A percentile compares a stretch with the other conserved stretches of the same genome.
These are phyloP conservation scores for Scotopteryx bipunctaria DNA, from an alignment of 2,888 invertebrate genomes.

Conservation along the genomic window DNA sequence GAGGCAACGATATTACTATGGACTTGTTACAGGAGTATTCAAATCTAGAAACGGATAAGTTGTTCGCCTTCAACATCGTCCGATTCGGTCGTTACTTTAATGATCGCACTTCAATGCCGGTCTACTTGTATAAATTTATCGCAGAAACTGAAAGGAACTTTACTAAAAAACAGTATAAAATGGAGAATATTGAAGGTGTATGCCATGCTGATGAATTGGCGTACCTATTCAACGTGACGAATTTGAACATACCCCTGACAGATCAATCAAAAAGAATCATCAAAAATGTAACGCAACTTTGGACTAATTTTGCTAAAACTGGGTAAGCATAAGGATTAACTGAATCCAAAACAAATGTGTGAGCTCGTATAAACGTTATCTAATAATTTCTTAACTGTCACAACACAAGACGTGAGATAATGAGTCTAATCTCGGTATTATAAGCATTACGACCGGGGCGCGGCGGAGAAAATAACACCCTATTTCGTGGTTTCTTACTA, in stretches of 20 bases:
- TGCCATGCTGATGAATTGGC: conserved; percentile 73
- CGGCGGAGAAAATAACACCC: too few species aligned
- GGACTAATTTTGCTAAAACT: conserved; percentile 67
- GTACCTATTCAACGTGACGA: conserved; percentile 68
- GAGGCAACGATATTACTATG: conserved; percentile 50
- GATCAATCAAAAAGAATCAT: conserved; percentile 58
- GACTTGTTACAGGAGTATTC: conserved; percentile 56
- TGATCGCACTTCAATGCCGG: conserved; percentile 48
- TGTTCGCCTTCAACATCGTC: conserved; percentile 65
- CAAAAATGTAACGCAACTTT: conserved; percentile 57
- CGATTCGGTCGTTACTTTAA: conserved; percentile 63
- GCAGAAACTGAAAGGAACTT: conserved; percentile 71
- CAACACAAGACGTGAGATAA: too few species aligned
- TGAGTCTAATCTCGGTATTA: too few species aligned
- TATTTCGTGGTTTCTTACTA: too few species aligned
- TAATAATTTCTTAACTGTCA: too few species aligned
- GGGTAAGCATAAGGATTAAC: conserved; percentile 67
- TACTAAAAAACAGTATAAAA: conserved; percentile 64
- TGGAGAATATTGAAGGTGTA: conserved; percentile 62
- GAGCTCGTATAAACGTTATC: too few species aligned
- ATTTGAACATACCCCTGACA: conserved; percentile 62
- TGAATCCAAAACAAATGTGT: too few species aligned
- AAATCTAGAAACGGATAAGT: conserved; percentile 61
- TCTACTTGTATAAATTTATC: conserved; percentile 66
- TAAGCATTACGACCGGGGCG: too few species aligned